A percentile compares a stretch with the other conserved stretches of the same genome.
phyloP scores from a whole-genome alignment of 92 coral and sea anemone genomes.

The Metridium senile region DNA sequence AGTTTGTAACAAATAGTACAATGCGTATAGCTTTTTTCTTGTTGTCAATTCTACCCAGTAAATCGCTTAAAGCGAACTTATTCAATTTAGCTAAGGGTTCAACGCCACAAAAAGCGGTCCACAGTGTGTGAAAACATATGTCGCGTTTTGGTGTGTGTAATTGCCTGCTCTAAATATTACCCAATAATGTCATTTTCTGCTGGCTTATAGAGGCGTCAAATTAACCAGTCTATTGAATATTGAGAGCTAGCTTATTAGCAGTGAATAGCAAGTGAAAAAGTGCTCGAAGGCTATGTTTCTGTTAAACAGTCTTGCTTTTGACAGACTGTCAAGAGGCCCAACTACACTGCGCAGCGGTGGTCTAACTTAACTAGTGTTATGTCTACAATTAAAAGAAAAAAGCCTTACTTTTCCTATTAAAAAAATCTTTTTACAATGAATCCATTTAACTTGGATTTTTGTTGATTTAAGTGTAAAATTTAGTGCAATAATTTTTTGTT shows the following conservation, averaged over 20 bases:
- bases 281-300: neutral
- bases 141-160: neutral
- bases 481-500: no score
- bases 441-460: neutral
- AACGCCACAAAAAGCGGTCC: neutral
- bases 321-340: neutral
- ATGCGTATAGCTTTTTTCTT: no score
- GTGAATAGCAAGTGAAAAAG: neutral
- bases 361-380: neutral
- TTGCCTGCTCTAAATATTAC: neutral
- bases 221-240: neutral
- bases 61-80: no score
- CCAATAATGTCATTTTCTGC: neutral
- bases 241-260: neutral
- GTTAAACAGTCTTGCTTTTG: neutral
- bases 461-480: neutral
- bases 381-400: neutral
- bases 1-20: no score
- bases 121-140: slow-evolving; percentile 11
- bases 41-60: no score
- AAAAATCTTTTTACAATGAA: neutral
- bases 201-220: neutral
- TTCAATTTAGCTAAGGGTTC: neutral
- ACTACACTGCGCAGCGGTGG: neutral
- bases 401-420: neutral